These are phyloP conservation scores for Bothrops jararaca DNA, from an alignment of 2,113 vertebrate genomes.

Conservation along the genomic window DNA sequence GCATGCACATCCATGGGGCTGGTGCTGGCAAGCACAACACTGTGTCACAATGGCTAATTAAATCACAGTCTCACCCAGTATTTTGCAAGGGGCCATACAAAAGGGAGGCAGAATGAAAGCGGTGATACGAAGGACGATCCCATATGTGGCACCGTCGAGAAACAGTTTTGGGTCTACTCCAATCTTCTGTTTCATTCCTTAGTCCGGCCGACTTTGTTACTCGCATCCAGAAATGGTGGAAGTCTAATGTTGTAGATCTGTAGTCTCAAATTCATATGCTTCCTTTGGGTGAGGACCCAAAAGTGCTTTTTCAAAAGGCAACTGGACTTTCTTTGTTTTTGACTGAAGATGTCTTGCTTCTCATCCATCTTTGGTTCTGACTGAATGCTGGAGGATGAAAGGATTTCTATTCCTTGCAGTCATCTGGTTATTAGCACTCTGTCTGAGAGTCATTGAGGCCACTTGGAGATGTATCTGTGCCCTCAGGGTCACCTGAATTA, in stretches of 20 bases:
- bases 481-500: neutral
- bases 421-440: neutral
- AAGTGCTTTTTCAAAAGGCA: neutral
- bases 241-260: neutral
- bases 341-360: neutral
- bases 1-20: neutral
- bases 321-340: neutral
- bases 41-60: conserved; percentile 3
- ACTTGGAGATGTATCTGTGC: neutral
- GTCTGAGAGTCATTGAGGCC: neutral
- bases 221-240: neutral
- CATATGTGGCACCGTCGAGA: neutral
- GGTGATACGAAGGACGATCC: neutral
- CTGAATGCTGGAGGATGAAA: neutral
- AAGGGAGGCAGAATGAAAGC: neutral
- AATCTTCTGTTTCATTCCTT: neutral
- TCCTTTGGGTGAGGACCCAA: neutral
- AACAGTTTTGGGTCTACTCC: conserved; percentile 10
- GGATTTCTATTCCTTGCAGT: neutral
- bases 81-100: conserved; percentile 7
- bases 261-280: neutral
- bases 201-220: neutral
- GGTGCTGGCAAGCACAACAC: conserved; percentile 23
- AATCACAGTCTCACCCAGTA: conserved; percentile 19
- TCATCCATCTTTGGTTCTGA: neutral